Evolutionary conservation across 1,140 invertebrate species (phyloP), one percentile per base, ranked within the genome.

Genomic region (Zaprionus ghesquierei): DNA sequence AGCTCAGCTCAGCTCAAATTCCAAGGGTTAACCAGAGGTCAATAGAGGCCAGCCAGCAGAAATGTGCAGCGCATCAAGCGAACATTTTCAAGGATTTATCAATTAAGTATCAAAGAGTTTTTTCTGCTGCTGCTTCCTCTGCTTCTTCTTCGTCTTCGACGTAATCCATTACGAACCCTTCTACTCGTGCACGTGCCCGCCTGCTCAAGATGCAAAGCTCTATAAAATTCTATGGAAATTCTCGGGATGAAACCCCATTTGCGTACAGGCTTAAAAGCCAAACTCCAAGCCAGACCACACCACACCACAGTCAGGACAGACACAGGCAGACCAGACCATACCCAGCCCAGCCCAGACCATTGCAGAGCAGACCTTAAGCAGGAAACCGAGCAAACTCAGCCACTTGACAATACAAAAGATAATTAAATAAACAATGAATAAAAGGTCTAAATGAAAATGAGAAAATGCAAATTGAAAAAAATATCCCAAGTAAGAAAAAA

Each of bases 391-490:
- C 60, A 69, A 76, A 79, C 69, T 76, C 84, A 84, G 77, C 75
- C 82, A 89, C 79, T 86, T 86, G 84, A 89, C 84, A 86, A 89
- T 87, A 89, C 82, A 84, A 82, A 86, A 69, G 69, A 86, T 86
- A 86, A 86, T 86, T 86, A 86, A 86, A 86, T 86, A 86, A 86
- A 89, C 84, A 86, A 89, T 89, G 79, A 89, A 75, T 77, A 55
- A 76, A 81, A 76, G 76, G 75, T 79, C 75, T 69, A 84, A 75
- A 84, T 76, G 69, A 89, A 77, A 86, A 75, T 75, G 70, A 55
- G 44, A 76, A 74, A 85, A 86, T 86, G 82, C 76, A 86, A 86
- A 86, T 79, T 82, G 69, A 64, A 77, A 69, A 85, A 87, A 75
- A 77, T 68, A 66, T 35, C 44, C 54, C 49, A 25, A 50, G 55